These are phyloP conservation scores for Xerus rutilus DNA, from an alignment of 2,797 vertebrate species.

Conservation along the genomic window DNA sequence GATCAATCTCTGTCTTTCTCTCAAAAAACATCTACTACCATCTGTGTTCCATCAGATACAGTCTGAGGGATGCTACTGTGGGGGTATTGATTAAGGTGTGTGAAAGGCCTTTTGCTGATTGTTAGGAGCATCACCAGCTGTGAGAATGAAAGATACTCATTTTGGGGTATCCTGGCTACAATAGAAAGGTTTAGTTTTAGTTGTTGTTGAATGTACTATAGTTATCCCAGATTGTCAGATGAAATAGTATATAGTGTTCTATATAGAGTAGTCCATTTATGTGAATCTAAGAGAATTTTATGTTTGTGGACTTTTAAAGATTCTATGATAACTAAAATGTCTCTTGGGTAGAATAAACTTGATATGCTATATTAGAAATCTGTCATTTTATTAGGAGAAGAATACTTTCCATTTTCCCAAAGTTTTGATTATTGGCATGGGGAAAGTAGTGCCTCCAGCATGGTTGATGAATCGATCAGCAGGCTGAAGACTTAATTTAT, in stretches of 20 bases:
- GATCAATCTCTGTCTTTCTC: background rate
- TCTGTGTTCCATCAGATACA: background rate
- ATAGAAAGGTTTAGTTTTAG: conserved; percentile 29
- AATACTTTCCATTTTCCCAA: conserved; percentile 36
- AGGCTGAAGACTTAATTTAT: background rate
- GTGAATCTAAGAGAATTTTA: conserved; percentile 32
- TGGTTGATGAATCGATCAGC: background rate
- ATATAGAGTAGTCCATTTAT: conserved; percentile 15
- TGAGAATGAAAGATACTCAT: background rate
- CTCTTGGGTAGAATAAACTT: conserved; percentile 26
- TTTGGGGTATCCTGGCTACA: conserved; percentile 1
- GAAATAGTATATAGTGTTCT: background rate
- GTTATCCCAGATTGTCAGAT: conserved; percentile 49
- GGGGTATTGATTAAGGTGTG: background rate
- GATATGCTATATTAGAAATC: background rate
- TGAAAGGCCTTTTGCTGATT: conserved; percentile 1
- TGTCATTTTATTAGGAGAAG: conserved; percentile 46
- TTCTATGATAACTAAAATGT: conserved; percentile 35
- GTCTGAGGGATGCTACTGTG: background rate
- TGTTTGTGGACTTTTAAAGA: conserved; percentile 23
- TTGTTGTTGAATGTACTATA: background rate
- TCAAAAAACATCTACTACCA: background rate
- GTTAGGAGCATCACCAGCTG: background rate
- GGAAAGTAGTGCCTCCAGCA: background rate
- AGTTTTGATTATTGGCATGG: background rate